Evolutionary conservation across 2,113 vertebrate species (phyloP).

Genomic region (Carollia perspicillata): DNA sequence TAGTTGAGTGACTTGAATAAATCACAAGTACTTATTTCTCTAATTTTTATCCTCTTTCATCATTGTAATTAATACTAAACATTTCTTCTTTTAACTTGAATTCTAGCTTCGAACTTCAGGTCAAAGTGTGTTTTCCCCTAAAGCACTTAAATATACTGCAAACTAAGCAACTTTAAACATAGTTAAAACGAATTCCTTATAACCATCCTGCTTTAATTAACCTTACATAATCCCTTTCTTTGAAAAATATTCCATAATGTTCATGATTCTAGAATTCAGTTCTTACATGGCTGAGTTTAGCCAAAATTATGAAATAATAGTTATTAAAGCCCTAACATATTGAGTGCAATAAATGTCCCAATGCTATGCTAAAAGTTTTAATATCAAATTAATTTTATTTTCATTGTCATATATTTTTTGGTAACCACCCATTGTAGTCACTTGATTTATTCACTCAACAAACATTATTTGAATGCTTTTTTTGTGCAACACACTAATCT

Average conservation of each 20-base stretch:
- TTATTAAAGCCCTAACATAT: neutral
- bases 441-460: neutral
- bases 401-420: neutral
- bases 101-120: conserved; percentile 9
- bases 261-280: neutral
- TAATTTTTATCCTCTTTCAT: neutral
- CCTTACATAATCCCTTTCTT: neutral
- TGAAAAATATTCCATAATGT: neutral
- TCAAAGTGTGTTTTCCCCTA: neutral
- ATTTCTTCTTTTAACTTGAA: neutral
- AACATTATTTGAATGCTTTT: neutral
- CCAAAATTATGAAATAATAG: neutral
- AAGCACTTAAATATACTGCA: neutral
- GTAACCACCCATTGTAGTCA: neutral
- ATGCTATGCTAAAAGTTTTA: neutral
- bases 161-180: neutral
- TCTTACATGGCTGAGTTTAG: neutral
- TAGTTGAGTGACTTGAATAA: neutral
- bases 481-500: neutral
- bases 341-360: neutral
- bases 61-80: neutral
- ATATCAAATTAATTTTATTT: neutral
- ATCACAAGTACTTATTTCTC: neutral
- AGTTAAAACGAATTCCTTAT: conserved; percentile 12
- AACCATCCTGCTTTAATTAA: neutral